Percentiles rank a stretch among this genome's conserved stretches.
Evolutionary conservation across 2,797 vertebrate species (phyloP).

Genomic region (Parauchenoglanis ngamensis): DNA sequence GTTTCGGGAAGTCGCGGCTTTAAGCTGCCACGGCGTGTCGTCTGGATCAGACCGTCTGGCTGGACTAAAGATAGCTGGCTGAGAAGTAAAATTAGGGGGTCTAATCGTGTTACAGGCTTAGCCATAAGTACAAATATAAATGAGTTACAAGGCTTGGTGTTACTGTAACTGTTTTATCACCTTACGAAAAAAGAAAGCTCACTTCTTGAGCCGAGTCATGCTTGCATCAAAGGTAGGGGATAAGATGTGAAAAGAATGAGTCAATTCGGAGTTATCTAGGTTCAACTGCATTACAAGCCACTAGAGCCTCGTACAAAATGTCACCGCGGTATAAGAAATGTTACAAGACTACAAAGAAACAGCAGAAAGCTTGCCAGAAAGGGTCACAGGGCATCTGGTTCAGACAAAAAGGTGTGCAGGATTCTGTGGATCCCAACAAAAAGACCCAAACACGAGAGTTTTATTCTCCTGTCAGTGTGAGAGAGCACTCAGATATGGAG

Average conservation of each 20-base stretch:
- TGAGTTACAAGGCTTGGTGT: not conserved
- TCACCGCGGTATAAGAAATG: not conserved
- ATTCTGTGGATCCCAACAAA: not conserved
- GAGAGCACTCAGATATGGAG: not conserved
- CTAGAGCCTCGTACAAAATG: not conserved
- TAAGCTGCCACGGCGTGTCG: slow-evolving; percentile 61
- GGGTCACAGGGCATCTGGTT: not conserved
- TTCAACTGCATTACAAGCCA: not conserved
- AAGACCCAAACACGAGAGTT: not conserved
- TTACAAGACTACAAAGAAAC: not conserved
- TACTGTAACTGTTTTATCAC: not conserved
- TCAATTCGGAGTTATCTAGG: not conserved
- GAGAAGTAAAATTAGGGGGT: slow-evolving; percentile 67
- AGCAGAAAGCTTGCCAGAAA: not conserved
- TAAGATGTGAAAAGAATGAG: not conserved
- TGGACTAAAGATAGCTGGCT: slow-evolving; percentile 71
- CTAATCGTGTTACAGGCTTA: slow-evolving; percentile 64
- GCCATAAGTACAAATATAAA: slow-evolving; percentile 50
- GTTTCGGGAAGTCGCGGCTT: slow-evolving; percentile 67
- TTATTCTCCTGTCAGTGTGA: not conserved
- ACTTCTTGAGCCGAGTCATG: not conserved
- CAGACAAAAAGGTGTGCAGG: not conserved
- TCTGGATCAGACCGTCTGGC: slow-evolving; percentile 62
- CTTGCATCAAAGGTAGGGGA: not conserved
- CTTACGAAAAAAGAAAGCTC: not conserved